Conservation (phyloP, 2,113 vertebrate species). For the Halichoerus grypus region DNA sequence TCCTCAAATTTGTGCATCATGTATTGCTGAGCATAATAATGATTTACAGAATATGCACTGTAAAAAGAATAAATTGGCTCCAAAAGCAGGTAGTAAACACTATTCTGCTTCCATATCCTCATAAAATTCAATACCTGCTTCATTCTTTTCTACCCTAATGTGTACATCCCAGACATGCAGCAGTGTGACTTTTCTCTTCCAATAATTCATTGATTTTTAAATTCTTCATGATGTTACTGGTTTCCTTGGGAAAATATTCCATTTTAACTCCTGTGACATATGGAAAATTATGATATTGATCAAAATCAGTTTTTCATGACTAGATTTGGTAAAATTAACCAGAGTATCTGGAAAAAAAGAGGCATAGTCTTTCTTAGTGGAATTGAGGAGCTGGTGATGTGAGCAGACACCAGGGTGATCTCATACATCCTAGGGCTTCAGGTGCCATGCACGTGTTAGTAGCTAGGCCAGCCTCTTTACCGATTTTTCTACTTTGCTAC, state of each 20-base stretch:
- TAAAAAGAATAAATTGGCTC: neutral
- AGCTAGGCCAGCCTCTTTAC: neutral
- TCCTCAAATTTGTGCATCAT: neutral
- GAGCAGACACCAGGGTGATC: rapidly evolving
- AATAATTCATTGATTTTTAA: neutral
- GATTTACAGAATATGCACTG: neutral
- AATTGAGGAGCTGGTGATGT: neutral
- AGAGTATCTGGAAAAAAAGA: neutral
- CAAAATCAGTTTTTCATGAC: neutral
- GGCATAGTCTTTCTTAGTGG: neutral
- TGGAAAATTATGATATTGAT: neutral
- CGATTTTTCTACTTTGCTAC: neutral
- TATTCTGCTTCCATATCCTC: neutral
- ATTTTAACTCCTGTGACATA: neutral
- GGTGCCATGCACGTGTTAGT: rapidly evolving
- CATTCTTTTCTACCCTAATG: neutral
- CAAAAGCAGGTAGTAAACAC: neutral
- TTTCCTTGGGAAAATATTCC: neutral
- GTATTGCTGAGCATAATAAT: neutral
- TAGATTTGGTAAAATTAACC: neutral
- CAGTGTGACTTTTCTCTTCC: neutral
- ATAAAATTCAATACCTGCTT: neutral
- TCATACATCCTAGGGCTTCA: neutral
- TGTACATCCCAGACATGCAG: neutral
- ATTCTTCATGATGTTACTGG: neutral